Evolutionary conservation across 35 echinoderm and acorn worm genomes (phyloP), one percentile per base, ranked within the genome.

Genomic region (Diadema setosum): DNA sequence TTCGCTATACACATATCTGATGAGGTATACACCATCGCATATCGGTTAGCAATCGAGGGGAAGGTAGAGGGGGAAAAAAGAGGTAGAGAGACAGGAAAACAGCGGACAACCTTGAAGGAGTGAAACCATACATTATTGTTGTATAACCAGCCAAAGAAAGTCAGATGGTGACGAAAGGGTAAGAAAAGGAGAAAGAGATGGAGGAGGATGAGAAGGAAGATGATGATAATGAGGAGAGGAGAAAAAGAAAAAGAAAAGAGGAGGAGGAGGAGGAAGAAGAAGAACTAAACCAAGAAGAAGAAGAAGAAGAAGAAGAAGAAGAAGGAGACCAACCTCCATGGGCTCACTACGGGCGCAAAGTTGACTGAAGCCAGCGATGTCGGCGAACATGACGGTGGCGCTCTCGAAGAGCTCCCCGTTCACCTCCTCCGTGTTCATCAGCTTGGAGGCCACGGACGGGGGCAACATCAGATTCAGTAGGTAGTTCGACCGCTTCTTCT

Each of bases 401-500:
- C 43, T 36, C 17, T 88, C 91, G 58, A 45, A 92, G 3, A 58
- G 70, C 37, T 86, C 69, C 7, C 81, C 83, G 11, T 81, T 81
- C 18, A 86, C 90, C 2, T 74, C 57, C 56, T 46, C 57, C 24
- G 76, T 86, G 4, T 64, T 57, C 83, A 93, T 93, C 29, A 93
- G 39, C 36, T 88, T 42, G 17, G 60, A 36, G 2, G 85, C 85
- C 6, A 93, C 85, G 4, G 85, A 42, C 39, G 80, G 87, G 46
- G 90, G 90, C 39, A 92, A 24, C 84, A 92, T 81, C 27, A 84
- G 82, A 46, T 92, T 84, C 1, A 92, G 84, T 4, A 92, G 52
- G 70, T 84, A 92, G 20, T 87, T 92, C 0, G 90, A 92, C 17
- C 84, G 70, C 46, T 92, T 92, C 42, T 86, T 86, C 64, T 92